Evolutionary conservation across 2,797 vertebrate genomes (phyloP), one percentile per base, ranked within the genome.

Genomic region (Tokudaia tokunoshimensis): DNA sequence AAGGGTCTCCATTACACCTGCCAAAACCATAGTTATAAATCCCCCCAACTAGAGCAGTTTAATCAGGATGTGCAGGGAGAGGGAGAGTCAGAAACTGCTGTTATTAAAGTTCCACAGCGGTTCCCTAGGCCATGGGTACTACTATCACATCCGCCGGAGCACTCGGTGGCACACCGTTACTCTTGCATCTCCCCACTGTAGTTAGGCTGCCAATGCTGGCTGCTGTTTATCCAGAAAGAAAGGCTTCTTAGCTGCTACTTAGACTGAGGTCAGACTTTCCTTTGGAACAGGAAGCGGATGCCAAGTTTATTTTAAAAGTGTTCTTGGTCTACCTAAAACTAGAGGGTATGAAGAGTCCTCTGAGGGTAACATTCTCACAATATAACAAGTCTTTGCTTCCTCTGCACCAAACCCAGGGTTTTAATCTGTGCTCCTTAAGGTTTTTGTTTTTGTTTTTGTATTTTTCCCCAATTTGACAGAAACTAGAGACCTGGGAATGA

Each of bases 261-360:
- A 57, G 59, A 67, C 90, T 93, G 83, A 92, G 92, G 91, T 97
- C 94, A 96, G 91, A 90, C 88, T 97, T 97, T 96, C 96, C 92
- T 81, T 6, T 80, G 93, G 67, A 91, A 47, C 57, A 96, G 92
- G 84, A 96, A 94, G 91, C 74, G 84, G 84, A 91, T 0, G 78
- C 92, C 96, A 95, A 95, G 86, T 89, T 96, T 94, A 94, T 96
- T 96, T 95, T 92, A 86, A 95, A 97, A 93, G 76, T 75, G 19
- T 85, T 92, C 96, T 96, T 89, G 72, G 92, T 93, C 89, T 88
- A 86, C 90, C 94, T 93, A 92, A 94, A 82, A 90, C 78, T 61
- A 94, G 94, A 84, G 96, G 93, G 85, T 72, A 12, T 57, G 55
- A 72, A 55, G 78, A 83, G 79, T 88, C 87, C 91, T 34, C 1